These are phyloP conservation scores for Zapus hudsonius DNA, from an alignment of 2,113 vertebrate species.

Conservation along the genomic window DNA sequence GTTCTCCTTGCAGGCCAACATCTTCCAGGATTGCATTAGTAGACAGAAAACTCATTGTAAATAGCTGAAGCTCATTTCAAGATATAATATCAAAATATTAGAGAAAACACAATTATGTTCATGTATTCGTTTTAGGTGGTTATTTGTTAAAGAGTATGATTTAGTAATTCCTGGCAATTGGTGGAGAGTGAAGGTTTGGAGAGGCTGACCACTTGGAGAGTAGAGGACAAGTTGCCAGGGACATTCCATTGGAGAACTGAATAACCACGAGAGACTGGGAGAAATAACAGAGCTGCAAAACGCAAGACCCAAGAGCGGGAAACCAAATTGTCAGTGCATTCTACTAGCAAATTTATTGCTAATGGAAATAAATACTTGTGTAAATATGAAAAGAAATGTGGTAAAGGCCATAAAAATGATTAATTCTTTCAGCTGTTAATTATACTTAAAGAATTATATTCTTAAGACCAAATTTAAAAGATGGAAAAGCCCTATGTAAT, in stretches of 20 bases:
- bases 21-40: background rate
- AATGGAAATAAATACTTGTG: background rate
- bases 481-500: background rate
- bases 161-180: background rate
- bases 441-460: background rate
- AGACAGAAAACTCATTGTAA: background rate
- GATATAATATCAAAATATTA: background rate
- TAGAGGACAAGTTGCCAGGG: background rate
- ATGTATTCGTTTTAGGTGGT: background rate
- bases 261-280: background rate
- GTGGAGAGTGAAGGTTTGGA: background rate
- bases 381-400: background rate
- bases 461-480: background rate
- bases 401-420: background rate
- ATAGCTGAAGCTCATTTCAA: background rate
- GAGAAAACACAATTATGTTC: background rate
- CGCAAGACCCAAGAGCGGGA: background rate
- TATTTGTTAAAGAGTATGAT: background rate
- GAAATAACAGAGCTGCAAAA: background rate
- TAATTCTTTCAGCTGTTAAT: background rate
- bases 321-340: background rate
- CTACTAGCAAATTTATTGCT: too few relatives aligned
- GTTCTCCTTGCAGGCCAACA: background rate
- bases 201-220: background rate
- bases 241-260: background rate